A percentile compares a stretch with the other conserved stretches of the same genome.
These are phyloP conservation scores for Drosophila arizonae DNA, from an alignment of 1,140 invertebrate genomes.

Conservation along the genomic window DNA sequence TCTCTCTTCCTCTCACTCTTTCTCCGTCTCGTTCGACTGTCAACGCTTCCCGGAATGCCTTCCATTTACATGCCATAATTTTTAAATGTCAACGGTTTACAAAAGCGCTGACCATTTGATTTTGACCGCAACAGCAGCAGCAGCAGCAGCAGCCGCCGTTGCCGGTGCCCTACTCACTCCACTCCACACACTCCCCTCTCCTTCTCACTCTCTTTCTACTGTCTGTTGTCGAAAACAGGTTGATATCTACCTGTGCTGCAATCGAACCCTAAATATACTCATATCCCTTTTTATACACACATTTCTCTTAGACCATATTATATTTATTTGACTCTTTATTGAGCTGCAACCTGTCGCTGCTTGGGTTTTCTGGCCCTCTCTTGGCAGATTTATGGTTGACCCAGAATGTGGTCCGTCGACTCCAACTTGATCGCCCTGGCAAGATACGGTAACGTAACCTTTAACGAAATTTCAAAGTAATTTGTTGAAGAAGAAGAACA, in stretches of 20 bases:
- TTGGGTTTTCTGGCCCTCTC: constrained; percentile 26
- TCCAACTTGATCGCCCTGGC: constrained; percentile 42
- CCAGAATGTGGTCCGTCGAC: constrained; percentile 38
- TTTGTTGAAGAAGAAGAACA: constrained; percentile 56
- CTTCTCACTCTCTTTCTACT: not conserved
- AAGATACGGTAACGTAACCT: constrained; percentile 42
- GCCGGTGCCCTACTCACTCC: not conserved
- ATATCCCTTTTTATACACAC: constrained; percentile 64
- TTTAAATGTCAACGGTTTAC: constrained; percentile 79
- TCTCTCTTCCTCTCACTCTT: no score
- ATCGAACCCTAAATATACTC: constrained; percentile 70
- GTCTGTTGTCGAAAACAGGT: constrained; percentile 50
- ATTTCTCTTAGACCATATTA: constrained; percentile 61
- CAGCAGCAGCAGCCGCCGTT: constrained; percentile 20
- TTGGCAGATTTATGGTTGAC: constrained; percentile 73
- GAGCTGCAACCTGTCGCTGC: constrained; percentile 76
- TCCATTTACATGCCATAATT: constrained; percentile 81
- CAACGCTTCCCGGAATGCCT: constrained; percentile 74
- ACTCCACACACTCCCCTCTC: not conserved
- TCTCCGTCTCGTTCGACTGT: constrained; percentile 36
- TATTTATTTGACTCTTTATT: constrained; percentile 80
- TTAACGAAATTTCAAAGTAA: constrained; percentile 70
- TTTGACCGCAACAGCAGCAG: constrained; percentile 55
- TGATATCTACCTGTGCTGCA: constrained; percentile 46
- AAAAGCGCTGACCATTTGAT: constrained; percentile 76